A percentile compares a stretch with the other conserved stretches of the same genome.
These are phyloP conservation scores for Brachypodius melanocephalos DNA, from an alignment of 2,113 vertebrate species.

Conservation along the genomic window DNA sequence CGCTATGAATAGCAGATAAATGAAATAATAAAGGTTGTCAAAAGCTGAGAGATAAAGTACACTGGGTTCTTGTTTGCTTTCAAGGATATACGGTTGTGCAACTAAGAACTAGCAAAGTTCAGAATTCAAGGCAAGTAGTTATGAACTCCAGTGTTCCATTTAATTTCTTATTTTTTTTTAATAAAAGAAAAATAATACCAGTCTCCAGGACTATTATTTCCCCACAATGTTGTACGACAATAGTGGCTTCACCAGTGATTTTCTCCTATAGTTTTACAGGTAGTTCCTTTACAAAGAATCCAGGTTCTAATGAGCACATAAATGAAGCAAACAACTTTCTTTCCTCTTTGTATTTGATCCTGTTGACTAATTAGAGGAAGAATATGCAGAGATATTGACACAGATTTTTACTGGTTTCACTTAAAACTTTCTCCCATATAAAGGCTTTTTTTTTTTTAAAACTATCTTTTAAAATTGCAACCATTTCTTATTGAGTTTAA, in stretches of 20 bases:
- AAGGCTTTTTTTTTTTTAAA: background rate
- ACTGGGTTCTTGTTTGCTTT: constrained; percentile 54
- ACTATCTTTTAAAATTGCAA: background rate
- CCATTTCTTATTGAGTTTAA: background rate
- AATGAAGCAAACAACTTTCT: constrained; percentile 18
- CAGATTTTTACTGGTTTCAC: background rate
- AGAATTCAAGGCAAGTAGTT: constrained; percentile 19
- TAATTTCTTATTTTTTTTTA: background rate
- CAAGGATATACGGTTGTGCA: constrained; percentile 33
- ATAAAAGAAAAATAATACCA: background rate
- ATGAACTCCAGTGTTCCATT: background rate
- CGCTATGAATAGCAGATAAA: constrained; percentile 75
- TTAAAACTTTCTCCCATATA: background rate
- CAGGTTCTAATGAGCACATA: background rate
- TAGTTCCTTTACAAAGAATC: background rate
- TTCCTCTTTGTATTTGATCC: background rate
- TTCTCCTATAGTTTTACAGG: background rate
- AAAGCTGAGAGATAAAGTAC: constrained; percentile 64
- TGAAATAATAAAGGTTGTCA: constrained; percentile 78
- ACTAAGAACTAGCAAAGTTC: constrained; percentile 32
- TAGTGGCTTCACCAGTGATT: background rate
- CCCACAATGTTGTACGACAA: background rate
- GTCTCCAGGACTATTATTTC: background rate
- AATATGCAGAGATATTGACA: constrained; percentile 5
- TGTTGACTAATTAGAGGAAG: constrained; percentile 28